Conservation (phyloP, 2,797 vertebrate species). For the Gadopsis marmoratus region DNA sequence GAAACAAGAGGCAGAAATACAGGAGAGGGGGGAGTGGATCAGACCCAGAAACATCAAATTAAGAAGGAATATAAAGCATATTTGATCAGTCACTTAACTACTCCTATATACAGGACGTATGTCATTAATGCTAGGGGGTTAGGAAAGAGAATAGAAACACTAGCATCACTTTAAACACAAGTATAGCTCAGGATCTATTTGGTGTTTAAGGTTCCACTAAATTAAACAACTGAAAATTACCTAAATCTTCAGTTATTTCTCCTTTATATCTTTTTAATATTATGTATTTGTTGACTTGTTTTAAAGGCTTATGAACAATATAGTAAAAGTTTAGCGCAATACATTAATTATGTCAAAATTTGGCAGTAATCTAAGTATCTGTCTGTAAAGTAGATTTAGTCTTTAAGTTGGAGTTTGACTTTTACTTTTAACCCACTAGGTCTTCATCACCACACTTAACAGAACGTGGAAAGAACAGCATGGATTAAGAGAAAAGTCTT, state of each 20-base stretch:
- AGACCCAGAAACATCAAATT: background rate
- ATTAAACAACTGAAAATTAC: background rate
- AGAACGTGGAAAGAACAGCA: background rate
- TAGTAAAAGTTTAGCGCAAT: background rate
- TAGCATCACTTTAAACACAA: background rate
- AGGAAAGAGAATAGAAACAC: background rate
- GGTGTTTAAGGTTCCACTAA: background rate
- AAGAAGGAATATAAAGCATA: background rate
- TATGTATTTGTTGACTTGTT: background rate
- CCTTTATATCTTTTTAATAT: background rate
- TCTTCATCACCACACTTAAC: background rate
- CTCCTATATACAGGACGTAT: background rate
- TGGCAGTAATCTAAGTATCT: background rate
- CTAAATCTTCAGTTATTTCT: background rate
- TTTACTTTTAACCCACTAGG: too few species aligned
- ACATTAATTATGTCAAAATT: background rate
- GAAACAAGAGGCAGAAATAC: background rate
- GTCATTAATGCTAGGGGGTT: background rate
- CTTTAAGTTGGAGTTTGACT: background rate
- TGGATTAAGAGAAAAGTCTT: background rate
- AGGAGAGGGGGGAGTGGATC: background rate
- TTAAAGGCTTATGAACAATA: background rate
- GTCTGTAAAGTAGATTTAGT: slow-evolving; percentile 1
- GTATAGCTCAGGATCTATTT: background rate
- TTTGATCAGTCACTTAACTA: background rate